phyloP scores from a whole-genome alignment of 2,797 vertebrate species.

The Euthynnus affinis region DNA sequence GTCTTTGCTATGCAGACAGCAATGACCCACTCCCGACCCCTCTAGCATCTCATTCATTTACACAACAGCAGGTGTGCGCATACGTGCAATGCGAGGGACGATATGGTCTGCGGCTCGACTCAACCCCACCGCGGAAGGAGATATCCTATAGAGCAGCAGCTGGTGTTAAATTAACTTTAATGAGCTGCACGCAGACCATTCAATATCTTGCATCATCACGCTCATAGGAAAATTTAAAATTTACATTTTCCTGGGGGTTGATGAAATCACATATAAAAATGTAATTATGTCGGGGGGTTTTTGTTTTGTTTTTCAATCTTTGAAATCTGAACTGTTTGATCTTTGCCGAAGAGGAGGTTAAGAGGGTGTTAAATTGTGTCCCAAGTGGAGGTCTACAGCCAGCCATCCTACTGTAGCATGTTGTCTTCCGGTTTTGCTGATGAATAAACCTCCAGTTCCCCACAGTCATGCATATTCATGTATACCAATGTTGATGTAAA shows the following conservation, averaged over 20 bases:
- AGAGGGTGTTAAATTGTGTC: slow-evolving; percentile 27
- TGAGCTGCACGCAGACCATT: slow-evolving; percentile 10
- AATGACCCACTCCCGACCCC: slow-evolving; percentile 15
- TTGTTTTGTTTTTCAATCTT: slow-evolving; percentile 19
- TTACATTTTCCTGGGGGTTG: slow-evolving; percentile 17
- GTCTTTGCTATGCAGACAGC: slow-evolving; percentile 42
- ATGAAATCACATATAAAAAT: slow-evolving; percentile 44
- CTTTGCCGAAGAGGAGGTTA: slow-evolving; percentile 17
- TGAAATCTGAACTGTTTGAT: slow-evolving; percentile 41
- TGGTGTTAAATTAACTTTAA: slow-evolving; percentile 23
- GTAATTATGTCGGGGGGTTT: slow-evolving; percentile 20
- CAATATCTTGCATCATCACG: slow-evolving; percentile 33
- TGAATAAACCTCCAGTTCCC: slow-evolving; percentile 46
- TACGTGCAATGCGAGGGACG: slow-evolving; percentile 20
- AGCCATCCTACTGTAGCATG: slow-evolving; percentile 27
- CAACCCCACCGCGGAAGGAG: neutral
- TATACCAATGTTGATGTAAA: slow-evolving; percentile 51
- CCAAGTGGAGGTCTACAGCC: slow-evolving; percentile 21
- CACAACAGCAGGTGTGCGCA: slow-evolving; percentile 45
- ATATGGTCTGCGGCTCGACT: slow-evolving; percentile 1
- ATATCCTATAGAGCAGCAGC: neutral
- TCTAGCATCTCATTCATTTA: slow-evolving; percentile 33
- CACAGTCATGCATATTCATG: slow-evolving; percentile 69
- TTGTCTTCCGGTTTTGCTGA: slow-evolving; percentile 40
- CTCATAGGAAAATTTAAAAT: slow-evolving; percentile 33